Evolutionary conservation across 1,140 invertebrate species (phyloP).

Genomic region (Nixonia krombeini): DNA sequence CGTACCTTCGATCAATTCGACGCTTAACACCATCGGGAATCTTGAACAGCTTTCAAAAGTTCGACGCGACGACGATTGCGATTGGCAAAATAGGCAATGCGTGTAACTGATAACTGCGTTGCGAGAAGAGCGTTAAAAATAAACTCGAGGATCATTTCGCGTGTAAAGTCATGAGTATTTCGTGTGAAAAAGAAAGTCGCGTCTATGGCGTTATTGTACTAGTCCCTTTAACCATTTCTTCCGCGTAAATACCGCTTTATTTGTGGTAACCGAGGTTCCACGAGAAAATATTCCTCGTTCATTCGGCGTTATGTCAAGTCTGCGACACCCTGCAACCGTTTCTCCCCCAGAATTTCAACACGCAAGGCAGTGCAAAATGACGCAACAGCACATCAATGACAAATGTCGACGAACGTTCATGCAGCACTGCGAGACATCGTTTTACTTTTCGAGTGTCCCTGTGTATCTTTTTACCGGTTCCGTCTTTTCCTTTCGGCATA

Average conservation of each 20-base stretch:
- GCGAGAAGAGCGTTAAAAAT: conserved; percentile 11
- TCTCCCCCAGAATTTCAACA: conserved; percentile 14
- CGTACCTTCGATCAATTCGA: too few species aligned
- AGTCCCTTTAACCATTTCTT: conserved; percentile 36
- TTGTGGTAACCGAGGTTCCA: not conserved
- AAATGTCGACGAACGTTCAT: too few species aligned
- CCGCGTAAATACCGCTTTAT: not conserved
- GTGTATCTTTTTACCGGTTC: too few species aligned
- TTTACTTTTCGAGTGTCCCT: too few species aligned
- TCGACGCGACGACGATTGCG: conserved; percentile 13
- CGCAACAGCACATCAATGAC: too few species aligned
- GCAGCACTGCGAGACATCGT: too few species aligned
- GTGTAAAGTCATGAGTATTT: conserved; percentile 13
- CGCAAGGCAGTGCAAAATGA: conserved; percentile 40
- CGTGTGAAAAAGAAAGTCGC: conserved; percentile 28
- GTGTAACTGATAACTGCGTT: not conserved
- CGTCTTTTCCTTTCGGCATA: too few species aligned
- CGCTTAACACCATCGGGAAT: too few species aligned
- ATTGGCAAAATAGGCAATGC: conserved; percentile 1
- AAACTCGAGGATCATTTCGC: conserved; percentile 13
- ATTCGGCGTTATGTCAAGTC: conserved; percentile 20
- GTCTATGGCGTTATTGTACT: conserved; percentile 46
- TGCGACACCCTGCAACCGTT: conserved; percentile 13
- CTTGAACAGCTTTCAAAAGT: too few species aligned
- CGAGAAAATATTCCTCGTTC: conserved; percentile 1